Evolutionary conservation across 2,888 invertebrate species (phyloP), one percentile per base, ranked within the genome.

Genomic region (Oxystoma pomonae): DNA sequence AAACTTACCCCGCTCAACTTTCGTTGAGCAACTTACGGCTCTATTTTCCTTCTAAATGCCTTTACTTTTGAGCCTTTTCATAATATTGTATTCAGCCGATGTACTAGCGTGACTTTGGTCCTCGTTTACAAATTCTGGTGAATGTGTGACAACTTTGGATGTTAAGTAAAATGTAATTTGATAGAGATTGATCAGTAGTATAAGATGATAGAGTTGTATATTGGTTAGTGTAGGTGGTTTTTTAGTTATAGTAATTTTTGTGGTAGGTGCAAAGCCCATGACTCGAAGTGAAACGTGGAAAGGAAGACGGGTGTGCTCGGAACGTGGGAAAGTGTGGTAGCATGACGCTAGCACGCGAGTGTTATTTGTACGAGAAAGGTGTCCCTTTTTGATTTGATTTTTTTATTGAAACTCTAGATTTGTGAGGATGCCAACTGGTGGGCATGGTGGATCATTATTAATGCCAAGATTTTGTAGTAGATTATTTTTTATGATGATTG

Each of bases 321-420:
- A 72, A 72, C 71, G 72, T 71, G 72, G 68, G 63, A 58, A 67
- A 69, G 68, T 69, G 71, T 71, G 71, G 62, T 65, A 68, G 65
- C 67, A 69, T 66, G 71, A 67, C 57, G 63, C 61, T 49, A 51
- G 61, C 57, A 19, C 50, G 50, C 18, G 50, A 50, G 49, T 53
- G 19, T 3, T 12, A 35, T 35, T 35, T 35, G 35, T 35, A 3
- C 35, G 35, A 57, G 2, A 20, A 22, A 57, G 57, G 57, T 35
- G 35, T 35, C 35, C 35, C 35, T 35, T 35, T 35, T 35, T 35
- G n/a, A n/a, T 35, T 35, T 35, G 35, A 35, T 35, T 35, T 35
- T 35, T 35, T 35, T n/a, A n/a, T n/a, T n/a, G n/a, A n/a, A n/a
- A n/a, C n/a, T n/a, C n/a, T n/a, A n/a, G n/a, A n/a, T n/a, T n/a